phyloP scores from a whole-genome alignment of 1,140 invertebrate genomes.

The Asbolus verrucosus region DNA sequence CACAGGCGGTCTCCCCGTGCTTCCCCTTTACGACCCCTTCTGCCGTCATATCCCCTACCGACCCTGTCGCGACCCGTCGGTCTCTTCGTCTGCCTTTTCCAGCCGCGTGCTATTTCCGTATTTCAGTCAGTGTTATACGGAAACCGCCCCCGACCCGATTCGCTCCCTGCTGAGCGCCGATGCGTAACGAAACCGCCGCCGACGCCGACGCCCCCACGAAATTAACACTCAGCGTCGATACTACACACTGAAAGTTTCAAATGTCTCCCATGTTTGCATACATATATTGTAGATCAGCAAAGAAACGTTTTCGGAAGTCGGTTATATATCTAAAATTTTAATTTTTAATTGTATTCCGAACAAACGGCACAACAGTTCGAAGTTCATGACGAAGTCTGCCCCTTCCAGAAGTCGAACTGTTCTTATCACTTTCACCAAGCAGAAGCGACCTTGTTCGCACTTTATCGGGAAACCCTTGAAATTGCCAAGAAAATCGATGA shows the following conservation, averaged over 20 bases:
- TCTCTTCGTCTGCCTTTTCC: constrained; percentile 27
- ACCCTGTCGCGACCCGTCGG: not conserved
- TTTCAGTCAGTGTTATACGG: constrained; percentile 27
- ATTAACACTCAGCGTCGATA: constrained; percentile 33
- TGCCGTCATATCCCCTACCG: not conserved
- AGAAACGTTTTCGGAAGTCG: too few species aligned
- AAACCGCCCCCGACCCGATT: constrained; percentile 10
- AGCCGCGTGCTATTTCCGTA: constrained; percentile 27
- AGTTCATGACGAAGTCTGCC: too few species aligned
- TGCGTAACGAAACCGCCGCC: constrained; percentile 34
- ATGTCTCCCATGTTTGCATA: too few species aligned
- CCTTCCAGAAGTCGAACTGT: not conserved
- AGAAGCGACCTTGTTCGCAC: constrained; percentile 36
- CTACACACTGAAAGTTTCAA: constrained; percentile 12
- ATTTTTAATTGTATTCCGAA: too few species aligned
- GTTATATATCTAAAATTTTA: too few species aligned
- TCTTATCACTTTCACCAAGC: constrained; percentile 28
- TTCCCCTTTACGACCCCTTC: not conserved
- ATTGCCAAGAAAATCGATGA: constrained; percentile 40
- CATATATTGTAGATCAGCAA: too few species aligned
- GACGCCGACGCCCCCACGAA: constrained; percentile 25
- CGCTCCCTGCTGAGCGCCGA: constrained; percentile 3
- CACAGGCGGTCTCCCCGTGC: constrained; percentile 9
- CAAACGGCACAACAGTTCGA: too few species aligned
- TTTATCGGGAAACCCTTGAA: constrained; percentile 44